Evolutionary conservation across 2,113 vertebrate genomes (phyloP).

Genomic region (Octodon degus): DNA sequence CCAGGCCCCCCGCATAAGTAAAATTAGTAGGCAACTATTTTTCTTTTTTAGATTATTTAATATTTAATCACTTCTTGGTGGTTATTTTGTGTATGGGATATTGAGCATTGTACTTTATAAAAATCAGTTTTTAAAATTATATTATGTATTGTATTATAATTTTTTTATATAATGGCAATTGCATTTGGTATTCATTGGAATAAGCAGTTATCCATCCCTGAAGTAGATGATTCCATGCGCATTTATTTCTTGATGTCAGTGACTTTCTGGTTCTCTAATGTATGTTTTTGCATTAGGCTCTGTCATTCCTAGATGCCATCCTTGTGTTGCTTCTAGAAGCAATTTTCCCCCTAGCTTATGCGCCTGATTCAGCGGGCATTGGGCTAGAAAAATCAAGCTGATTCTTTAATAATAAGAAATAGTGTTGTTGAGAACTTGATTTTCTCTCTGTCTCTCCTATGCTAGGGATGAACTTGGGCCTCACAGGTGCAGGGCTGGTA

Average conservation of each 20-base stretch:
- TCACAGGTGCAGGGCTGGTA: background rate
- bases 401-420: background rate
- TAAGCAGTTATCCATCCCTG: background rate
- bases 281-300: background rate
- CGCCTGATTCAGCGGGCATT: background rate
- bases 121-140: background rate
- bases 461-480: background rate
- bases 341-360: background rate
- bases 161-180: background rate
- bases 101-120: slow-evolving; percentile 32
- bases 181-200: background rate
- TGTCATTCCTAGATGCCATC: slow-evolving; percentile 33
- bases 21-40: slow-evolving; percentile 44
- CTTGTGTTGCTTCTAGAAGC: slow-evolving; percentile 44
- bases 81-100: slow-evolving; percentile 32
- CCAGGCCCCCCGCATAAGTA: too few relatives aligned
- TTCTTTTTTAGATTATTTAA: slow-evolving; percentile 12
- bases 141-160: slow-evolving; percentile 11
- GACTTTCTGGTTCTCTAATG: slow-evolving; percentile 40
- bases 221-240: background rate
- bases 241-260: slow-evolving; percentile 23
- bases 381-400: slow-evolving; percentile 13
- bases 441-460: background rate
- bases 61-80: slow-evolving; percentile 42
- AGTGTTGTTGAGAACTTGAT: background rate